A percentile compares a stretch with the other conserved stretches of the same genome.
Conservation (phyloP, 1,140 invertebrate genomes). For the Drosophila sucinea region DNA sequence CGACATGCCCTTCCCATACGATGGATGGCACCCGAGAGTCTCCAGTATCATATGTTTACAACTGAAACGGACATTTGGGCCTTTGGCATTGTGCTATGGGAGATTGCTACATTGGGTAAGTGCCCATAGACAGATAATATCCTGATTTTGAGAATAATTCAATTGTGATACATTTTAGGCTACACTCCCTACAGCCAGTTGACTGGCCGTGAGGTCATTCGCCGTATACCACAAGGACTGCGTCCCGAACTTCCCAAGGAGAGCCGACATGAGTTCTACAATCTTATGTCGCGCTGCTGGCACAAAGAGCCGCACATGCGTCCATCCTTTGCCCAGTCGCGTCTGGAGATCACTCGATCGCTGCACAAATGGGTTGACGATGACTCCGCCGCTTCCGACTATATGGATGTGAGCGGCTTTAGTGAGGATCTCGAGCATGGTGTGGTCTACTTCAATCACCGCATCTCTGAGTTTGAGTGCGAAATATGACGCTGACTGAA, state of each 20-base stretch:
- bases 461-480: slow-evolving; percentile 86
- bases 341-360: slow-evolving; percentile 86
- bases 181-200: slow-evolving; percentile 92
- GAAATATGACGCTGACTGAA: slow-evolving; percentile 84
- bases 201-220: slow-evolving; percentile 90
- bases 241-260: slow-evolving; percentile 90
- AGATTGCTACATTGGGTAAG: slow-evolving; percentile 91
- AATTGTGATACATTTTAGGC: slow-evolving; percentile 83
- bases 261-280: slow-evolving; percentile 89
- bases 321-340: slow-evolving; percentile 88
- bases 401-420: slow-evolving; percentile 91
- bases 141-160: neutral
- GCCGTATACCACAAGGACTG: slow-evolving; percentile 89
- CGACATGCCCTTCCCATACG: slow-evolving; percentile 90
- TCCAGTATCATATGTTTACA: slow-evolving; percentile 90
- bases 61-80: slow-evolving; percentile 94
- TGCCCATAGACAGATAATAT: slow-evolving; percentile 29
- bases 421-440: slow-evolving; percentile 86
- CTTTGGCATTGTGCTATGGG: slow-evolving; percentile 93
- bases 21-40: slow-evolving; percentile 95
- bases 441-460: slow-evolving; percentile 82
- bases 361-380: slow-evolving; percentile 85
- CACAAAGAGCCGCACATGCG: slow-evolving; percentile 89
- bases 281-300: slow-evolving; percentile 90
- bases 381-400: slow-evolving; percentile 88